Base-by-base conservation (phyloP, 2,113 vertebrate genomes). In the Manacus vitellinus region DNA sequence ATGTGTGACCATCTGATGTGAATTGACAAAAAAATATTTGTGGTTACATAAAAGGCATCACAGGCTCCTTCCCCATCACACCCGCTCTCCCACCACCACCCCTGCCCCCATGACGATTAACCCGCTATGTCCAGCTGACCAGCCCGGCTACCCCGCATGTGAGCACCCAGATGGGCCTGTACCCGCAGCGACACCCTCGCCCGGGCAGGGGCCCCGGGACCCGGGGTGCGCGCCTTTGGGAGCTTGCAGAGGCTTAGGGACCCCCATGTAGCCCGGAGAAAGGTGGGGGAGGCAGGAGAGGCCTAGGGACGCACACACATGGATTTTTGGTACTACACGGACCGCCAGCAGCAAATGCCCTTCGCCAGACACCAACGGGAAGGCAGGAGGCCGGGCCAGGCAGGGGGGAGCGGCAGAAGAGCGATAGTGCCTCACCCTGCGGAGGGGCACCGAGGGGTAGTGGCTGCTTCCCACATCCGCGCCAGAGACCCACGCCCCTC, bases 131-230 rank as follows among this genome's bases (percentile, higher is more conserved):
- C 17, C n/a, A 2, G 8, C 43, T 33, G 70, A 22, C 65, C n/a
- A 19, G n/a, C n/a, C 22, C 35, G 8, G 10, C 39, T 49, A 37
- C 10, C 54, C 51, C 4, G 1, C 65, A 14, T 19, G 52, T 5
- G 41, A 44, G 14, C 24, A 3, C 22, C 19, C 22, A 5, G 10
- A 17, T 9, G 12, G 79, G 15, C 24, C 30, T 11, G 35, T 44
- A 27, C 8, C 78, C 5, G 3, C 74, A 59, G 9, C 2, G 23
- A 33, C 51, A 35, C 8, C 30, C 10, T 27, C 0, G 3, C 28
- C 56, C 0, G 3, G 9, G 5, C 43, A 54, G n/a, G 5, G 49
- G 6, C 43, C 17, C 10, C 11, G 14, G 2, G 5, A 21, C 16
- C 24, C 6, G 5, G 30, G 22, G 2, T 13, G 1, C n/a, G 21